phyloP scores from a whole-genome alignment of 2,797 vertebrate species.

The Pseudomugil gertrudae region DNA sequence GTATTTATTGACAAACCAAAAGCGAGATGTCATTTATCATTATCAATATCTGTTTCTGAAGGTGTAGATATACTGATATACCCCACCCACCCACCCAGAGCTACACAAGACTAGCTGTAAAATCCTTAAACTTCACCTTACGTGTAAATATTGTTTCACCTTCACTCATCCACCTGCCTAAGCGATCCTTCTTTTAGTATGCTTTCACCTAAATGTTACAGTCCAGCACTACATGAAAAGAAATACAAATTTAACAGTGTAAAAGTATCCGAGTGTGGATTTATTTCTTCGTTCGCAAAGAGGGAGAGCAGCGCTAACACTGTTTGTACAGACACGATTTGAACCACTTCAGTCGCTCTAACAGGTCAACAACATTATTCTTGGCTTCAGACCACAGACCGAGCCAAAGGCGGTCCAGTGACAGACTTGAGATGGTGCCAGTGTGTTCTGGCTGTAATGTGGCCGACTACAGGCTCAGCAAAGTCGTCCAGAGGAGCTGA shows the following conservation, averaged over 20 bases:
- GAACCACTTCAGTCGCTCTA: constrained; percentile 44
- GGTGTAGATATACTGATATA: not conserved
- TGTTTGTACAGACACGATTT: constrained; percentile 62
- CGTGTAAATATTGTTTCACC: no score
- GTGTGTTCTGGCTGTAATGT: constrained; percentile 61
- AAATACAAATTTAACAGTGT: not conserved
- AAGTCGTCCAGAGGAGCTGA: constrained; percentile 32
- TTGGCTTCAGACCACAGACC: constrained; percentile 56
- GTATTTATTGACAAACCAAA: not conserved
- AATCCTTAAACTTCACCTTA: no score
- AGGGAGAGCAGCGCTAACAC: constrained; percentile 36
- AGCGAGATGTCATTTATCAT: not conserved
- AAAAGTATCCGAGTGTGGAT: not conserved
- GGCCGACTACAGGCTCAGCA: constrained; percentile 42
- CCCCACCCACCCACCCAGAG: no score
- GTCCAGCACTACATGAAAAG: constrained; percentile 10
- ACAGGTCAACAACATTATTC: constrained; percentile 69
- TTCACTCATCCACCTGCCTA: no score
- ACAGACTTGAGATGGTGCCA: constrained; percentile 63
- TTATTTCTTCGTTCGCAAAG: constrained; percentile 16
- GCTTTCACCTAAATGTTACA: no score
- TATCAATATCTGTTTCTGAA: not conserved
- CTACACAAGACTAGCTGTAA: no score
- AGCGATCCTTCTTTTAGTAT: no score
- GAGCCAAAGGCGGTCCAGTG: constrained; percentile 48